Evolutionary conservation across 1,140 invertebrate species (phyloP), one percentile per base, ranked within the genome.

Genomic region (Pseudomyrmex pallidus): DNA sequence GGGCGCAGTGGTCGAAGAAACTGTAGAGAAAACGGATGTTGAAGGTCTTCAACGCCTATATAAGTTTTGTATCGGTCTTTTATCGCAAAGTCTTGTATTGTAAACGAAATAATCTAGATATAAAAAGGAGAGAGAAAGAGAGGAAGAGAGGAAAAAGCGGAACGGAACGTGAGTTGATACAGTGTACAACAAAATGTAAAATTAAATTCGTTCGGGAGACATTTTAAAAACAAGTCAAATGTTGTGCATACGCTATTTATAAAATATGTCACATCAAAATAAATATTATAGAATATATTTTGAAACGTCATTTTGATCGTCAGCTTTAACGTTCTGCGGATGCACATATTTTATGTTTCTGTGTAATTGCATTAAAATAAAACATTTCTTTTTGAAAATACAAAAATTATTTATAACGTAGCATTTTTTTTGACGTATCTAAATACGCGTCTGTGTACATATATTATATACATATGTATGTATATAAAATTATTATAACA

Each of bases 21-120:
- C 63, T 52, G 25, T 59, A 2, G 48, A 52, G 57, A 72, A 67
- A 85, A 72, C 85, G 59, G 84, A 87, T 66, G 83, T 66, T 62
- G 84, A 83, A 80, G 63, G 77, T 54, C 57, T 76, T 56, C 54
- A 67, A 46, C 35, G 35, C 35, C 35, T 35, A 35, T 17, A 48
- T 64, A 59, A 72, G 59, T 64, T 56, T 62, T 64, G 56, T 52
- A 25, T 78, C 57, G 25, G 10, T 59, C 70, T 84, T 61, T 56
- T 35, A 35, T 35, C 7, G 35, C 35, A 35, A 7, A 35, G 35
- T 35, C 68, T 52, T 80, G 20, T 84, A 74, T 80, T 63, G 54
- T 48, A 20, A 48, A 13, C 46, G 46, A 84, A 87, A 66, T 87
- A 87, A 84, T 87, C 52, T 64, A 80, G 44, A 50, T 72, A 35